phyloP scores from a whole-genome alignment of 1,140 invertebrate genomes.

The Mamestra configurata region DNA sequence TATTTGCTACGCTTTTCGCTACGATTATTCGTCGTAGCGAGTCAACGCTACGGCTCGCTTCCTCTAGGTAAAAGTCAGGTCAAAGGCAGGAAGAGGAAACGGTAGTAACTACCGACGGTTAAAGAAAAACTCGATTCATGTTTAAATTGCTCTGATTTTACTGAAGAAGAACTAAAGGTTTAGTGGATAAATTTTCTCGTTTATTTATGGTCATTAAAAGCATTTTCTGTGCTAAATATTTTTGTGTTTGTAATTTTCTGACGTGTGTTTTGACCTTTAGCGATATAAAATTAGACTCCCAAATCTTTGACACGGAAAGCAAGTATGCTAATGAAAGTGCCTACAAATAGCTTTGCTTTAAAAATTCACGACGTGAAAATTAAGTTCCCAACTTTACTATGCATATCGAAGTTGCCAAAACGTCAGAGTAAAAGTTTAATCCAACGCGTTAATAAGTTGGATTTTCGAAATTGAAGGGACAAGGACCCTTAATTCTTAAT shows the following conservation, averaged over 20 bases:
- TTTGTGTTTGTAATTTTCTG: too few relatives aligned
- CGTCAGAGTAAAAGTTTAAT: slow-evolving; percentile 20
- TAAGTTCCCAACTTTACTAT: slow-evolving; percentile 37
- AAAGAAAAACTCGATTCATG: slow-evolving; percentile 47
- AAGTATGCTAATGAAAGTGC: slow-evolving; percentile 25
- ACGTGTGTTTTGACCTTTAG: neutral
- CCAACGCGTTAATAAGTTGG: neutral
- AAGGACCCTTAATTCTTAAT: neutral
- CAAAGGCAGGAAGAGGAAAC: slow-evolving; percentile 54
- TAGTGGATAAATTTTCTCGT: too few relatives aligned
- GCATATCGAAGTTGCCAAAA: slow-evolving; percentile 22
- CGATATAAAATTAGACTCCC: neutral
- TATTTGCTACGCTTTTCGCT: slow-evolving; percentile 55
- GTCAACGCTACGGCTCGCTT: slow-evolving; percentile 44
- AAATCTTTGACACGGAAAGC: slow-evolving; percentile 35
- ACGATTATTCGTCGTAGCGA: slow-evolving; percentile 48
- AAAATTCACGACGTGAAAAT: slow-evolving; percentile 43
- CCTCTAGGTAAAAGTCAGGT: slow-evolving; percentile 53
- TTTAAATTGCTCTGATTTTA: slow-evolving; percentile 41
- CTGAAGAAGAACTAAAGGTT: neutral
- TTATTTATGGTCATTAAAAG: neutral
- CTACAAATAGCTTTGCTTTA: slow-evolving; percentile 20
- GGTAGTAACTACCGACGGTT: slow-evolving; percentile 44
- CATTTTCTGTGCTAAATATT: neutral
- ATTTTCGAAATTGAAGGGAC: neutral